phyloP scores from a whole-genome alignment of 2,888 invertebrate species.

The Corbicula japonica region DNA sequence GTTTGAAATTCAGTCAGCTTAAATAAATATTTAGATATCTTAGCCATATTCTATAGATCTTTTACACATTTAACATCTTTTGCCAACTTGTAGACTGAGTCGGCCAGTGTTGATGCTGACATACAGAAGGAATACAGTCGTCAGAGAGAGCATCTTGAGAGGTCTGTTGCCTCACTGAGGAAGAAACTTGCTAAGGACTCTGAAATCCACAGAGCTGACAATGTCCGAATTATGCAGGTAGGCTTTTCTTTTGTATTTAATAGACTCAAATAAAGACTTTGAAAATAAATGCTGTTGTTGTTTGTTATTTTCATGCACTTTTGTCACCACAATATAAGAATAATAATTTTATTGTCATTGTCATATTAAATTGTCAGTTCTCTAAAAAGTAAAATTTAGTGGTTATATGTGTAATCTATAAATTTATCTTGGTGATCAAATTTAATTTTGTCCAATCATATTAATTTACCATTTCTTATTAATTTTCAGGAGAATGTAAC shows the following conservation, averaged over 20 bases:
- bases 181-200: slow-evolving; percentile 87
- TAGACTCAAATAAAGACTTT: no score
- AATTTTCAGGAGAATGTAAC: slow-evolving; percentile 93
- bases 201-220: slow-evolving; percentile 88
- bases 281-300: no score
- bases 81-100: slow-evolving; percentile 78
- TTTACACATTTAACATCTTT: neutral
- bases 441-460: no score
- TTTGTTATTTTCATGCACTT: no score
- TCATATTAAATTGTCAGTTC: no score
- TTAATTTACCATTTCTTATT: no score
- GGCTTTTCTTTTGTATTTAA: no score
- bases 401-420: no score
- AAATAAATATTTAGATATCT: neutral
- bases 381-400: no score
- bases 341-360: no score
- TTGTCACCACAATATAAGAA: no score
- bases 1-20: neutral
- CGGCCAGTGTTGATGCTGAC: slow-evolving; percentile 86
- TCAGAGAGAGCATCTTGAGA: slow-evolving; percentile 94
- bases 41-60: neutral
- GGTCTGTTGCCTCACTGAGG: slow-evolving; percentile 89
- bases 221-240: slow-evolving; percentile 90
- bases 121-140: slow-evolving; percentile 88
- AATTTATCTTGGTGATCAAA: no score